Base-by-base conservation (phyloP, 2,797 vertebrate genomes). In the Intellagama lesueurii region DNA sequence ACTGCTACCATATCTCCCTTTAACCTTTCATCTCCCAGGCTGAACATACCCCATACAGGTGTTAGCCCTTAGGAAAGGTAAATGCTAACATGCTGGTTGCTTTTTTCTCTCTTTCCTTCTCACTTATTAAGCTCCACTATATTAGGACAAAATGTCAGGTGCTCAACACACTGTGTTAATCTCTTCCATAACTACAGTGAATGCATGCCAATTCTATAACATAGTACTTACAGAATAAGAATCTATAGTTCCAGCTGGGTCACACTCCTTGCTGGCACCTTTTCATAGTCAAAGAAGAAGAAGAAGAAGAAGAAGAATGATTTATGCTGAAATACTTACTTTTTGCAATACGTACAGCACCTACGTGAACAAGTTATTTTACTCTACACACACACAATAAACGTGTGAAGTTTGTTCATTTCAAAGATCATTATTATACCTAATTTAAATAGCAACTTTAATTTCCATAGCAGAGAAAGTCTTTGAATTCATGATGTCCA, bases 151-250 rank as follows among this genome's bases (percentile, higher is more conserved):
- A 28, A 77, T 82, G 75, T 85, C 85, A 84, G 49, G n/a, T 40
- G 14, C 32, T 75, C 77, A 73, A 81, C 47, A 47, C 47, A 75
- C 19, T n/a, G 82, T 68, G 24, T 35, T 16, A 87, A 89, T 6
- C 22, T 11, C 30, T 17, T 90, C 84, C 88, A 83, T 78, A 91
- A 90, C 91, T 85, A 8, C 72, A 26, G 4, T 64, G 40, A 76
- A 7, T 73, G 24, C 1, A 81, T 66, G 52, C 40, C 47, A 81
- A 66, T 68, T 76, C 70, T 68, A 35, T 0, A 32, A 35, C n/a
- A 81, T 35, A 87, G 88, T 96, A 96, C 98, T 97, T 97, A 99
- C 99, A 88, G 92, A 96, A 93, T 94, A 95, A 91, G 96, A 97
- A 64, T 87, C 85, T 3, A 96, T 0, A 7, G 98, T 98, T 80